Percentiles rank a stretch among this genome's conserved stretches.
Evolutionary conservation across 2,888 invertebrate genomes (phyloP).

Genomic region (Sceliomorpha sp.): DNA sequence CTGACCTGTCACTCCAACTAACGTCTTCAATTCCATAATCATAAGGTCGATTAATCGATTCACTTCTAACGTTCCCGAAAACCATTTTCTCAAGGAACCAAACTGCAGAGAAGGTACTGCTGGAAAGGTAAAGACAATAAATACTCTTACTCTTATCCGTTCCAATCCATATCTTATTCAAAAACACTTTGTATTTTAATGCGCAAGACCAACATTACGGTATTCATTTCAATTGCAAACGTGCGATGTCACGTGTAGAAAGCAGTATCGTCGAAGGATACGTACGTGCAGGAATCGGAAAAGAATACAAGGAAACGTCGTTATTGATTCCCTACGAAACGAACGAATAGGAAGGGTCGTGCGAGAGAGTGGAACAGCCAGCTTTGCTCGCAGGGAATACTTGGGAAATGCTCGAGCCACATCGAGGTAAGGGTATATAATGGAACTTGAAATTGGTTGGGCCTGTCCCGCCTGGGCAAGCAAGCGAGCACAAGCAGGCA

Average conservation of each 20-base stretch:
- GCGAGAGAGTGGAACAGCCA: conserved; percentile 18
- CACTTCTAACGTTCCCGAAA: too few species aligned
- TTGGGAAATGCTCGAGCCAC: conserved; percentile 72
- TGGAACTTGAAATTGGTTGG: conserved; percentile 80
- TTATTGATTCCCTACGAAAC: conserved; percentile 55
- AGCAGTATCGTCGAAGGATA: conserved; percentile 31
- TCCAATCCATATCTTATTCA: too few species aligned
- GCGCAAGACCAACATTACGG: conserved; percentile 43
- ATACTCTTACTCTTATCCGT: too few species aligned
- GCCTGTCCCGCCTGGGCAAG: conserved; percentile 78
- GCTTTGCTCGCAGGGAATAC: conserved; percentile 53
- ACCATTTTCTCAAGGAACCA: too few species aligned
- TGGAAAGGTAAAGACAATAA: too few species aligned
- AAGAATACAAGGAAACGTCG: conserved; percentile 53
- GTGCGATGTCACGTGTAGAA: conserved; percentile 42
- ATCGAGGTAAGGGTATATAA: conserved; percentile 75
- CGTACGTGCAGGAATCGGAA: conserved; percentile 51
- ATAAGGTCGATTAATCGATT: too few species aligned
- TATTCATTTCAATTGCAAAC: conserved; percentile 39
- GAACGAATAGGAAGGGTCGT: conserved; percentile 39
- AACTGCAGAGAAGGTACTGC: too few species aligned
- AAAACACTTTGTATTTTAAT: too few species aligned
- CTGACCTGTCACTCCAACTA: too few species aligned
- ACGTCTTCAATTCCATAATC: too few species aligned
- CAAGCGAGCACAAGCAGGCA: too few species aligned